phyloP scores from a whole-genome alignment of 2,888 invertebrate genomes.

The Chrysina gloriosa region DNA sequence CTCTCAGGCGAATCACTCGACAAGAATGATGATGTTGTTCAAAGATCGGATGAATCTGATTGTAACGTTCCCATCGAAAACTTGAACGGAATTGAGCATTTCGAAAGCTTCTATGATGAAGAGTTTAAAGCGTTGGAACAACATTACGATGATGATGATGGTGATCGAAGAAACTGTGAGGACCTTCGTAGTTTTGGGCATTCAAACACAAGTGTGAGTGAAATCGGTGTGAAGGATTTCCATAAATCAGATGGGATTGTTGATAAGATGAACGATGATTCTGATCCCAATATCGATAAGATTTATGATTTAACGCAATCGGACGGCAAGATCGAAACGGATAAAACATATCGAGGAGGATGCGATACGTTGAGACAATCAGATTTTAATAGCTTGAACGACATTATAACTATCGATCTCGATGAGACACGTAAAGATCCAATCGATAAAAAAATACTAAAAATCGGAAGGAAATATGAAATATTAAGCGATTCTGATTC shows the following conservation, averaged over 20 bases:
- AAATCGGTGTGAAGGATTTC: too few species aligned
- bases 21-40: too few species aligned
- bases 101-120: slow-evolving; percentile 51
- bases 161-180: too few species aligned
- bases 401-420: too few species aligned
- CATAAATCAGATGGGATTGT: background rate
- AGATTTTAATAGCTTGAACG: too few species aligned
- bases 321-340: too few species aligned
- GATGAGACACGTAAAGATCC: background rate
- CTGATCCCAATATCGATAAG: slow-evolving; percentile 25
- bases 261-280: background rate
- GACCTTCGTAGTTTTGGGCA: too few species aligned
- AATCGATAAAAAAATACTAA: background rate
- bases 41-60: slow-evolving; percentile 20
- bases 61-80: slow-evolving; percentile 37
- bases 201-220: too few species aligned
- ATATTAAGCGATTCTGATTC: slow-evolving; percentile 16
- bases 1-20: slow-evolving; percentile 34
- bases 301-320: slow-evolving; percentile 63
- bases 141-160: background rate
- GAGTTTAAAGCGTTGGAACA: background rate
- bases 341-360: too few species aligned
- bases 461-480: slow-evolving; percentile 11
- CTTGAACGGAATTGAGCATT: slow-evolving; percentile 53
- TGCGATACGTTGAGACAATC: too few species aligned